Evolutionary conservation across 1,140 invertebrate species (phyloP), one percentile per base, ranked within the genome.

Genomic region (Helicorthomorpha holstii): DNA sequence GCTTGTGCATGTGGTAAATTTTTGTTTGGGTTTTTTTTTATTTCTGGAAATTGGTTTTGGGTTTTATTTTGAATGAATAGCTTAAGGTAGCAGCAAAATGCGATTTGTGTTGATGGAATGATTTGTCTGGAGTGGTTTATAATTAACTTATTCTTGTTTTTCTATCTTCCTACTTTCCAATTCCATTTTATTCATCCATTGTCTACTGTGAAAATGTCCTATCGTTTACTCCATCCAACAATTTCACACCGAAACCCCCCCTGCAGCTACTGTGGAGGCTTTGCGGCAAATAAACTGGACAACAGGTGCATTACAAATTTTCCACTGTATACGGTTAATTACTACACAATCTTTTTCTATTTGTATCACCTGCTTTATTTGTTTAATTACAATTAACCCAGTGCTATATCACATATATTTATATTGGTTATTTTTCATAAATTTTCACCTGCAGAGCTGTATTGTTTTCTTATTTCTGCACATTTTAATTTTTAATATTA

Each of bases 381-480:
- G 23, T 44, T 27, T 50, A 43, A 29, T 51, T 47, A 23, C 21
- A 14, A 41, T 7, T 7, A 7, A 7, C 19, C 19, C 19, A 12
- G 38, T 41, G 38, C 19, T 41, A 12, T 12, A 12, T 43, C 10
- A 12, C 48, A 7, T n/a, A 19, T 47, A 10, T 51, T 41, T 49
- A 50, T 53, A 52, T 19, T n/a, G 24, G 19, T 2, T 46, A 48
- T 22, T 52, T 16, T 57, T 48, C 47, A 41, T 53, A 56, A 27
- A 26, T 56, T 43, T 61, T 59, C 42, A n/a, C n/a, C n/a, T n/a
- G n/a, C n/a, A n/a, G n/a, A n/a, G n/a, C n/a, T n/a, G n/a, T n/a
- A n/a, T n/a, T n/a, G n/a, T n/a, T n/a, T n/a, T n/a, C n/a, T n/a
- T n/a, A n/a, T n/a, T n/a, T n/a, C n/a, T n/a, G n/a, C n/a, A n/a